Percentiles rank a stretch among this genome's conserved stretches.
Evolutionary conservation across 1,140 invertebrate genomes (phyloP).

Genomic region (Euura lappo): DNA sequence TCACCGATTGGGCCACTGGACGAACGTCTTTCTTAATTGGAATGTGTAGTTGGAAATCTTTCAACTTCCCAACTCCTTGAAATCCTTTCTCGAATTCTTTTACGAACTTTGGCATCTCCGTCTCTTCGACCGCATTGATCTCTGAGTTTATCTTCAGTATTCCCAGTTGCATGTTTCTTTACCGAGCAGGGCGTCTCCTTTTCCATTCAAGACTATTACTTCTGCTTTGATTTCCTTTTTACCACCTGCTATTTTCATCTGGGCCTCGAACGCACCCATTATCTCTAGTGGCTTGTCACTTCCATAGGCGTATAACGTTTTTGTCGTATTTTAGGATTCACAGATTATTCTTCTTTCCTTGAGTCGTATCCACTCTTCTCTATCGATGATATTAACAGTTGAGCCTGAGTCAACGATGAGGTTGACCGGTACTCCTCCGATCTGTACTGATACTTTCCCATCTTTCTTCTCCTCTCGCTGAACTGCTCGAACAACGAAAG

Average conservation of each 20-base stretch:
- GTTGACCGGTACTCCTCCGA: not conserved
- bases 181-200: constrained; percentile 9
- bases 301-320: constrained; percentile 6
- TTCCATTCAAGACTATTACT: constrained; percentile 8
- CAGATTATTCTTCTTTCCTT: not conserved
- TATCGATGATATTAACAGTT: constrained; percentile 11
- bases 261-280: constrained; percentile 2
- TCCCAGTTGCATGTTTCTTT: constrained; percentile 10
- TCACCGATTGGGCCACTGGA: constrained; percentile 10
- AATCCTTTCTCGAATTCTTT: constrained; percentile 11
- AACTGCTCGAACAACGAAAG: not conserved
- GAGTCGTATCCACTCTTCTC: not conserved
- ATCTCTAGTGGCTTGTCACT: constrained; percentile 5
- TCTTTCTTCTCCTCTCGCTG: not conserved
- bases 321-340: not conserved
- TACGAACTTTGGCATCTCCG: not conserved
- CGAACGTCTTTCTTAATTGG: constrained; percentile 3
- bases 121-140: not conserved
- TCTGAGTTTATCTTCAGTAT: not conserved
- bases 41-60: constrained; percentile 11
- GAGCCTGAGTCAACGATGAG: constrained; percentile 10
- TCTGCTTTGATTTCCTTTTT: not conserved
- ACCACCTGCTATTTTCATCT: not conserved
- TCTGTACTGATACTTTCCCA: not conserved
- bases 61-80: constrained; percentile 8